Conservation (phyloP, 2,888 invertebrate species). For the Drosophila neoperkinsi region DNA sequence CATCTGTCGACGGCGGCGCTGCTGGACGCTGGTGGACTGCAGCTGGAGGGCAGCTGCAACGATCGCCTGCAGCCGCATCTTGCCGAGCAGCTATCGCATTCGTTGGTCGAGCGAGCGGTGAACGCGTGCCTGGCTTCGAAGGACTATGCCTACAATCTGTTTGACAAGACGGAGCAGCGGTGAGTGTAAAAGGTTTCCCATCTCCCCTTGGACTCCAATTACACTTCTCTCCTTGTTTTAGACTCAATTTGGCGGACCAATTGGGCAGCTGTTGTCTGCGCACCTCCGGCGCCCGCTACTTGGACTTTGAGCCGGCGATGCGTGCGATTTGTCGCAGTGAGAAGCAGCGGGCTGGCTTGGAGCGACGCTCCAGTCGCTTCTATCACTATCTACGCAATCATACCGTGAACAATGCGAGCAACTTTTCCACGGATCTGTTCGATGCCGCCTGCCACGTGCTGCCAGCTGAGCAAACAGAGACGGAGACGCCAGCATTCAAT, state of each 20-base stretch:
- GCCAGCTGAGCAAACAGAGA: constrained; percentile 26
- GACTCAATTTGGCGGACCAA: constrained; percentile 85
- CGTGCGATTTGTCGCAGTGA: constrained; percentile 90
- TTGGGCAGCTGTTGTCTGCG: constrained; percentile 86
- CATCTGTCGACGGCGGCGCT: constrained; percentile 83
- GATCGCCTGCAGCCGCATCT: constrained; percentile 79
- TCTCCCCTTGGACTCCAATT: neutral
- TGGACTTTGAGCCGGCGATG: constrained; percentile 90
- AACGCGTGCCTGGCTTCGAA: constrained; percentile 75
- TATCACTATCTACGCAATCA: constrained; percentile 91
- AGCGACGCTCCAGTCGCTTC: constrained; percentile 91
- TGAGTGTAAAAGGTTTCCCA: constrained; percentile 46
- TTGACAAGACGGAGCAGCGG: constrained; percentile 75
- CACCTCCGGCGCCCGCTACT: constrained; percentile 87
- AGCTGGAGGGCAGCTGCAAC: constrained; percentile 33
- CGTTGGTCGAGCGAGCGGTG: constrained; percentile 80
- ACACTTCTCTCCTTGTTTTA: constrained; percentile 78
- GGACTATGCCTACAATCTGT: constrained; percentile 81
- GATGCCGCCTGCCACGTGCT: constrained; percentile 85
- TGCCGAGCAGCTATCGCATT: constrained; percentile 80
- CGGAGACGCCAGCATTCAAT: neutral
- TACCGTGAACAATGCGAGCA: constrained; percentile 82
- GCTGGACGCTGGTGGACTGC: constrained; percentile 54
- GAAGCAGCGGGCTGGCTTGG: constrained; percentile 86
- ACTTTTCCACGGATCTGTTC: constrained; percentile 86